These are phyloP conservation scores for Clarias fuscus DNA, from an alignment of 2,797 vertebrate genomes.

Conservation along the genomic window DNA sequence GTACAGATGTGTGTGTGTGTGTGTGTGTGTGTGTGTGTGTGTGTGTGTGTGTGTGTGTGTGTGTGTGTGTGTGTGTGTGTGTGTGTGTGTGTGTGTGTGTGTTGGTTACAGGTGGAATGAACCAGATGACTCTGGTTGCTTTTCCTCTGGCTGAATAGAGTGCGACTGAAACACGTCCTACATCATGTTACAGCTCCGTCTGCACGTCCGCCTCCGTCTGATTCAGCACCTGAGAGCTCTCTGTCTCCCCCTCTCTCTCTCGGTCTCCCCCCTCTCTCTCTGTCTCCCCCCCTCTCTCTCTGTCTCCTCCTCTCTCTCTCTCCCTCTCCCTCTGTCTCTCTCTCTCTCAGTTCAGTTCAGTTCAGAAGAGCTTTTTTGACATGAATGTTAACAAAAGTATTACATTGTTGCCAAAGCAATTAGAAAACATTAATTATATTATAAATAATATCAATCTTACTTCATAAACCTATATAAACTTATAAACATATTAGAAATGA, in stretches of 20 bases:
- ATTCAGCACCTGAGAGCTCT: not conserved
- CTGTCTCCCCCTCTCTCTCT: too few relatives aligned
- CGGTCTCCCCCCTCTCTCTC: not conserved
- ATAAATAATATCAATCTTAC: too few relatives aligned
- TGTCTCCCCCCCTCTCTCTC: constrained; percentile 51
- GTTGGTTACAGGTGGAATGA: constrained; percentile 21
- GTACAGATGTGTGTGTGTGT: not conserved
- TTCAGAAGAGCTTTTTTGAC: too few relatives aligned
- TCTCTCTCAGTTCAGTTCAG: too few relatives aligned
- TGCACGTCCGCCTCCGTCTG: not conserved
- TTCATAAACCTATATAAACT: too few relatives aligned
- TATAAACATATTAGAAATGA: too few relatives aligned
- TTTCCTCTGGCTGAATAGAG: constrained; percentile 27
- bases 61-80: constrained; percentile 31
- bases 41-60: constrained; percentile 20
- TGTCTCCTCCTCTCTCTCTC: constrained; percentile 32
- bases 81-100: constrained; percentile 36
- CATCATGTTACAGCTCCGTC: constrained; percentile 10
- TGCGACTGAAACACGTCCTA: constrained; percentile 13
- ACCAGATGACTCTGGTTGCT: constrained; percentile 33
- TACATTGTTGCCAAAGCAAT: too few relatives aligned
- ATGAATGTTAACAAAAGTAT: too few relatives aligned
- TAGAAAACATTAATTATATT: too few relatives aligned
- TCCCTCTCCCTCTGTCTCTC: not conserved
- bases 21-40: constrained; percentile 20